Percentiles rank a stretch among this genome's conserved stretches.
phyloP scores from a whole-genome alignment of 2,888 invertebrate species.

The Siphlonurus alternatus region DNA sequence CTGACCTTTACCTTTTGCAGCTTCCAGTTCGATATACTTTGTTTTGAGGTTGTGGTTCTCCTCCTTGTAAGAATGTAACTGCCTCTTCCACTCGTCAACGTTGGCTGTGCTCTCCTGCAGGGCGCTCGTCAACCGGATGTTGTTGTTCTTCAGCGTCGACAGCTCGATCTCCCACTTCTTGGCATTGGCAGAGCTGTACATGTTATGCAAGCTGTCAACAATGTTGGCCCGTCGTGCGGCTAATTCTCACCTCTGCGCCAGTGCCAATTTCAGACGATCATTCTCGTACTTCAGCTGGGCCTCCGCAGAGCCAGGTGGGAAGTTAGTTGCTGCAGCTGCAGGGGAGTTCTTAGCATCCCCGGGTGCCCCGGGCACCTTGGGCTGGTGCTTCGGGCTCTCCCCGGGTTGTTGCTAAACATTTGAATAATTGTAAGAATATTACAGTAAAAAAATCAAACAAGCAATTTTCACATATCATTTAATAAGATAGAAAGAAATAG shows the following conservation, averaged over 20 bases:
- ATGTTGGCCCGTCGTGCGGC: neutral
- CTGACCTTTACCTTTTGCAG: constrained; percentile 36
- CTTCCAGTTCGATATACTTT: constrained; percentile 51
- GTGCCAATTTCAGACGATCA: constrained; percentile 83
- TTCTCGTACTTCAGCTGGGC: constrained; percentile 94
- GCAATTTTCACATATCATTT: neutral
- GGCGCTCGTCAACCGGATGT: constrained; percentile 84
- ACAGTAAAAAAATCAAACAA: neutral
- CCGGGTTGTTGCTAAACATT: constrained; percentile 18
- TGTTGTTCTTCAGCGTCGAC: constrained; percentile 90
- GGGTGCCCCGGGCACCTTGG: constrained; percentile 16
- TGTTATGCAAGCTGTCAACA: constrained; percentile 2
- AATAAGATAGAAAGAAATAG: neutral
- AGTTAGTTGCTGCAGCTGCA: constrained; percentile 9
- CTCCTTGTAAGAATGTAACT: constrained; percentile 81
- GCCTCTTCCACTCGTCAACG: constrained; percentile 97
- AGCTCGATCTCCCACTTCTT: constrained; percentile 98
- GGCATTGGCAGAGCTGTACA: constrained; percentile 81
- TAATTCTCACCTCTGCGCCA: constrained; percentile 69
- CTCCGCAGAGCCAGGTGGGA: constrained; percentile 33
- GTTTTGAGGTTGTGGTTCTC: constrained; percentile 72
- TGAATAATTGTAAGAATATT: too few species aligned
- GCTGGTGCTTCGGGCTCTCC: constrained; percentile 49
- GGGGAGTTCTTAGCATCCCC: constrained; percentile 8
- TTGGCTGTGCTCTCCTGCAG: constrained; percentile 91